Evolutionary conservation across 2,113 vertebrate species (phyloP), one percentile per base, ranked within the genome.

Genomic region (Anoura caudifer): DNA sequence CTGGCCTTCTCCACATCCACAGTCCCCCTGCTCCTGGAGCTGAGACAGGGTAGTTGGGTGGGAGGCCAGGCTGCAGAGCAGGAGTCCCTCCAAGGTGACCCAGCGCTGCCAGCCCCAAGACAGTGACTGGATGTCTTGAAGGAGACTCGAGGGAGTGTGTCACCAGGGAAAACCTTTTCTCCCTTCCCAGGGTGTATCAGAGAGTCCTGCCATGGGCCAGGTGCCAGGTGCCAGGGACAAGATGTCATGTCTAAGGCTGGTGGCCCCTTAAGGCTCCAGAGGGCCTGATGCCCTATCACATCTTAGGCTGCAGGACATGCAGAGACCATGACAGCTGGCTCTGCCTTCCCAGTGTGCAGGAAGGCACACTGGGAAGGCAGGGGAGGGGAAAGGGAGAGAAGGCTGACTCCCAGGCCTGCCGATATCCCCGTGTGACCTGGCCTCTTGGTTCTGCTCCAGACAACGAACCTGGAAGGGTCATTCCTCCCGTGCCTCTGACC

Each of bases 171-270:
- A 72, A 65, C 12, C 47, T 36, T 73, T 19, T 33, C 76, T 63
- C 65, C 28, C 22, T 56, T 22, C 41, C 26, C 69, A 31, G 52
- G 59, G 26, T 56, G 59, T 56, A 19, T 38, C 38, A 19, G 38
- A 33, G 61, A 93, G 38, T 28, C 45, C 54, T 59, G 65, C 96
- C 92, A 87, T 43, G 26, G 75, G 63, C 76, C 22, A 11, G 84
- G 61, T 0, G 63, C 76, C 22, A 11, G 84, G 61, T 0, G 67
- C 95, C 83, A 88, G 88, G 69, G 79, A 67, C 6, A 10, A 72
- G 90, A 73, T 1, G 5, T 26, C 28, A 88, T 22, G n/a, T 69
- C 33, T 1, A 5, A 54, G 50, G 17, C 45, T 22, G 43, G 72
- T 16, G 59, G 43, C 45, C 52, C 70, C 69, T 93, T 63, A n/a